Conservation (phyloP, 2,113 vertebrate genomes). For the Lamprologus lemairii region DNA sequence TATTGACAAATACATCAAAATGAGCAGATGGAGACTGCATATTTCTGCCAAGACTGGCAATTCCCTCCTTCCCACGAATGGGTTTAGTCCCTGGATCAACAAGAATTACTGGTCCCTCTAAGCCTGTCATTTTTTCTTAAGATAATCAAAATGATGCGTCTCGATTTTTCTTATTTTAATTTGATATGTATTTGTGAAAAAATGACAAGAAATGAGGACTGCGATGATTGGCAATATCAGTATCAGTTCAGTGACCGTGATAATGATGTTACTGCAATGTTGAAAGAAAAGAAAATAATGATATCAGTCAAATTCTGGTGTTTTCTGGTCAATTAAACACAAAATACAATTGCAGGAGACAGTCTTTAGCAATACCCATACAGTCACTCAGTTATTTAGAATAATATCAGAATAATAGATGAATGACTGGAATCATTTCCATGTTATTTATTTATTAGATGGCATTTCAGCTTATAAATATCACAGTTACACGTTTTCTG, state of each 20-base stretch:
- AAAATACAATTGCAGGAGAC: neutral
- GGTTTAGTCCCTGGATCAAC: neutral
- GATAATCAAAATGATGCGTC: neutral
- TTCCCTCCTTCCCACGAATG: neutral
- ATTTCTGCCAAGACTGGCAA: neutral
- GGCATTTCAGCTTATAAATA: neutral
- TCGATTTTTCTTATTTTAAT: neutral
- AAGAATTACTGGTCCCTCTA: neutral
- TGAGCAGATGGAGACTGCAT: neutral
- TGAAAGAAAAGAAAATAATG: neutral
- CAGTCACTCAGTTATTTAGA: neutral
- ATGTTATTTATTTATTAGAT: neutral
- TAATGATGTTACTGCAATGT: neutral
- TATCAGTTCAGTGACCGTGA: neutral
- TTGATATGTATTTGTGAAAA: neutral
- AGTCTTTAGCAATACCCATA: neutral
- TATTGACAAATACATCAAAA: neutral
- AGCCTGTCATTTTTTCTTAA: neutral
- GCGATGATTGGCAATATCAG: neutral
- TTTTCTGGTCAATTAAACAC: neutral
- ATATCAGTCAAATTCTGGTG: neutral
- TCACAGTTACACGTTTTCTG: neutral
- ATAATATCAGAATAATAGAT: neutral
- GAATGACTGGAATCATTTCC: neutral
- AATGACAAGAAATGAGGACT: neutral